These are phyloP conservation scores for Accipiter virgatus DNA, from an alignment of 2,113 vertebrate genomes.

Conservation along the genomic window DNA sequence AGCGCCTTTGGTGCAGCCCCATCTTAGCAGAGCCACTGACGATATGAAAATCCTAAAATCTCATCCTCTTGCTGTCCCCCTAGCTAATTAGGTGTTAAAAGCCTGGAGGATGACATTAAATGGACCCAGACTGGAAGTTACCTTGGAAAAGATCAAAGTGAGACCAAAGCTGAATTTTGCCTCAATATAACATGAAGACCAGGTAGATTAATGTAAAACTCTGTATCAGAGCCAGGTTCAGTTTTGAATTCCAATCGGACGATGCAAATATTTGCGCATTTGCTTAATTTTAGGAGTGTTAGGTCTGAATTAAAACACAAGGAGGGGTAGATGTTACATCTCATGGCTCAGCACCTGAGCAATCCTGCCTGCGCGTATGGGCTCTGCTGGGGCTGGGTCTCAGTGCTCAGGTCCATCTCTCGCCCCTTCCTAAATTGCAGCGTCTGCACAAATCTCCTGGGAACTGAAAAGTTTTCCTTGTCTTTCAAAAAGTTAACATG, in stretches of 20 bases:
- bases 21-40: background rate
- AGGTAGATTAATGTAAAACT: background rate
- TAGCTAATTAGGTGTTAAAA: background rate
- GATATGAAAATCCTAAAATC: background rate
- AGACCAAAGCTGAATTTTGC: background rate
- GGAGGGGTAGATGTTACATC: background rate
- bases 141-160: background rate
- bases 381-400: background rate
- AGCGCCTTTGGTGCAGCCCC: background rate
- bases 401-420: background rate
- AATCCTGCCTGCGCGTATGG: fast-evolving
- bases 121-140: background rate
- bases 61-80: background rate
- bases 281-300: background rate
- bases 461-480: background rate
- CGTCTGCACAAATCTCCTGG: background rate
- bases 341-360: background rate
- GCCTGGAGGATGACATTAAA: background rate
- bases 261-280: background rate
- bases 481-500: background rate
- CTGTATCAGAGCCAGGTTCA: background rate
- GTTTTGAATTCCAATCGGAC: background rate
- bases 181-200: fast-evolving
- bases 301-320: background rate
- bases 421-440: background rate